These are phyloP conservation scores for Tragulus kanchil DNA, from an alignment of 2,113 vertebrate genomes.

Conservation along the genomic window DNA sequence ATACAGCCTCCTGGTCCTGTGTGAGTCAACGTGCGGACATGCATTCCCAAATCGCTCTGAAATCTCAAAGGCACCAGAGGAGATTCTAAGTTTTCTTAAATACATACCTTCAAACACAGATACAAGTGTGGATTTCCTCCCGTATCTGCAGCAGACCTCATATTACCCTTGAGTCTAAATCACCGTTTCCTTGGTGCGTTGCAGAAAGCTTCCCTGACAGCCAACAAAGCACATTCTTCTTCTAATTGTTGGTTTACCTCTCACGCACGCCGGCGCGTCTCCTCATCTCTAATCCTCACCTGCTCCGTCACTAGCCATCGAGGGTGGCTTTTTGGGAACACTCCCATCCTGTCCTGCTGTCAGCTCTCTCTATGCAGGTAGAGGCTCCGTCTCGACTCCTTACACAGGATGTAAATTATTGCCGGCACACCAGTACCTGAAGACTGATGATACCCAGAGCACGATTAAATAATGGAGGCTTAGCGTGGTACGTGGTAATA, in stretches of 20 bases:
- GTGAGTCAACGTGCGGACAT: background rate
- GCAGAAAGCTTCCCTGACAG: conserved; percentile 66
- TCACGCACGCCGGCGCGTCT: background rate
- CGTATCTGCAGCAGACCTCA: background rate
- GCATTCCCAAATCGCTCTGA: background rate
- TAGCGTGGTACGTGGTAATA: conserved; percentile 64
- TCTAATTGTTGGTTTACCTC: conserved; percentile 65
- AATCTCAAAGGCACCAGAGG: background rate
- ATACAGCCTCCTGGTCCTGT: rapidly evolving
- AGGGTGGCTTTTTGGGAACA: conserved; percentile 72
- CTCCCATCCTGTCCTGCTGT: conserved; percentile 58
- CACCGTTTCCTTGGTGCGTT: conserved; percentile 15
- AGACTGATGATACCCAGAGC: conserved; percentile 73
- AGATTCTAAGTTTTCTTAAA: conserved; percentile 36
- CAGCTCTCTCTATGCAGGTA: conserved; percentile 47
- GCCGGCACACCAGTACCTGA: conserved; percentile 69
- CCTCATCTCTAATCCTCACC: conserved; percentile 56
- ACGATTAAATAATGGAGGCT: conserved; percentile 73
- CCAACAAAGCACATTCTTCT: conserved; percentile 58
- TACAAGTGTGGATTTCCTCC: background rate
- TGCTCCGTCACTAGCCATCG: conserved; percentile 74
- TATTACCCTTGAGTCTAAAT: conserved; percentile 53
- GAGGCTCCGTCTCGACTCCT: conserved; percentile 45
- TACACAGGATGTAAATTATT: conserved; percentile 54
- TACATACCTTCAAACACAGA: conserved; percentile 3